Base-by-base conservation (phyloP, 2,113 vertebrate species). In the Pantherophis guttatus region DNA sequence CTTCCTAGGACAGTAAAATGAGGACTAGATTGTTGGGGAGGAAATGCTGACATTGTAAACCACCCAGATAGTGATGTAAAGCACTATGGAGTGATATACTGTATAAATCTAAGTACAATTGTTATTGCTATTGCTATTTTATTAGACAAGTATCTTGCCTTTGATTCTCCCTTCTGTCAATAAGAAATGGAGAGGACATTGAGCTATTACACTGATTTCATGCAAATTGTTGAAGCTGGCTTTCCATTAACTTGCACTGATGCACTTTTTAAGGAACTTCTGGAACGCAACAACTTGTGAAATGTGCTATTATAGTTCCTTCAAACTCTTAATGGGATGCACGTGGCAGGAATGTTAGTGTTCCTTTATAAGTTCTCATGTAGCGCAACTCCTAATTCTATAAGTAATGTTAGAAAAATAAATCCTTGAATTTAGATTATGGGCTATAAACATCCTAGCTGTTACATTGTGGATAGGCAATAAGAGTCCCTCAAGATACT, bases 221-320 rank as follows among this genome's bases (percentile, higher is more conserved):
- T 87, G 59, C 24, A 50, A 55, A 29, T 94, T 50, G 62, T 94
- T 94, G 93, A 3, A 1, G 33, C 85, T 81, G 44, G 12, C 26
- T 93, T 93, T 90, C 23, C 91, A 5, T 92, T 91, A 85, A 5
- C 33, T 95, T 91, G 90, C 12, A n/a, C 93, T 90, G 29, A 44
- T 0, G 2, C 57, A 55, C 0, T 91, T 95, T 94, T 81, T 90
- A 94, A 96, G 86, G 87, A 94, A 23, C 0, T 87, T 92, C 0
- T 2, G 0, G 89, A 87, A 95, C 8, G 21, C 88, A 86, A 89
- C 86, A 17, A 54, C 65, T 6, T 91, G 94, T 93, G 81, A 55
- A 90, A 44, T 53, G 70, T 70, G 92, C 87, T 87, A n/a, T 86
- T 1, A 2, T 87, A 48, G 94, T 86, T 39, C 15, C 89, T 93